Evolutionary conservation across 2,113 vertebrate genomes (phyloP), one percentile per base, ranked within the genome.

Genomic region (Sigmodon hispidus): DNA sequence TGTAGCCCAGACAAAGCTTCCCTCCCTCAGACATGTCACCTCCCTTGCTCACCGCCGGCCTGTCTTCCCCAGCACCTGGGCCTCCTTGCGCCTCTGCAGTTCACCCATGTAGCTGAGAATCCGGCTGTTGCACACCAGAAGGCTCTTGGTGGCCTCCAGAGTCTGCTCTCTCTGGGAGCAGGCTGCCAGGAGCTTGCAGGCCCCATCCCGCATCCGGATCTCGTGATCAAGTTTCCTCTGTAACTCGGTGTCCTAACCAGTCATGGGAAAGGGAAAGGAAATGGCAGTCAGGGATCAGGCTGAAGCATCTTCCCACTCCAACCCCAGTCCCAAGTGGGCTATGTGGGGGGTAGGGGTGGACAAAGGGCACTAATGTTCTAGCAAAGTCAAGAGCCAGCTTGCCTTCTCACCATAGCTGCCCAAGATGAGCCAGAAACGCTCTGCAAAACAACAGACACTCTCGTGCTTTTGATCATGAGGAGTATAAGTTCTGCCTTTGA

Each of bases 141-240:
- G 98, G 97, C 99, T 99, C 98, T 99, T 99, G 55, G 99, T 98
- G 2, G 99, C 99, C 97, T 99, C 99, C 97, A 99, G 97, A 0
- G 99, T 98, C 97, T 99, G 99, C 83, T 99, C 99, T 63, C 98
- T 98, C 97, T 99, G 99, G 6, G 99, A 99, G 92, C 99, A 99
- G 17, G 99, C 99, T 0, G 99, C 99, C 98, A 99, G 98, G 80
- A 99, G 98, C 98, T 99, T 99, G 96, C 99, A 99, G 40, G 99
- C 99, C 1, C 99, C 99, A 24, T 99, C 99, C 0, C 99, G 99
- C 99, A 99, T 99, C 48, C 99, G 98, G 98, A 99, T 99, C 98
- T 99, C 99, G 89, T 99, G 99, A 97, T 99, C 99, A 6, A 99
- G 99, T 96, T 99, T 99, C 97, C 99, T 99, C 98, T 99, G 99